Base-by-base conservation (phyloP, 2,888 invertebrate genomes). In the Spatulosminthurus flaviceps region DNA sequence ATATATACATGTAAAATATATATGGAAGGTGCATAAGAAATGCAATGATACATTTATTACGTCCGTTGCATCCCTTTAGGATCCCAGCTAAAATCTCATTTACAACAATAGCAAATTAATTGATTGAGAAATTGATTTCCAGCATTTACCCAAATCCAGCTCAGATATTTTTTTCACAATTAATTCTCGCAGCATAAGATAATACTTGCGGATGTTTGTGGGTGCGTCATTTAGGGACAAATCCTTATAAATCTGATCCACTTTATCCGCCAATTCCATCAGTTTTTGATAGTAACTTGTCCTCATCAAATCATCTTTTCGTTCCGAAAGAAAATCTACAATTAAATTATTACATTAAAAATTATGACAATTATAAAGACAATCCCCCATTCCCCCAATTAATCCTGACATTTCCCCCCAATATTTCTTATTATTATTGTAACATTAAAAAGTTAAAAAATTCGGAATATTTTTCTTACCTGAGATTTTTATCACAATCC, bases 271-370 rank as follows among this genome's bases (percentile, higher is more conserved):
- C 84, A 95, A 92, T 80, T 93, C 92, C 0, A 93, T 91, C 16
- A 95, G 92, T 85, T 93, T 92, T 84, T 92, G 92, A 86, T 94
- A 95, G 86, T 94, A 95, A 0, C 93, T 93, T 0, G 94, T 93
- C 74, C 92, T 92, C 0, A 94, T 92, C 81, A 95, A 88, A 86
- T 95, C 94, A 81, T 92, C 93, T 71, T 92, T 92, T 1, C 94
- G 91, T 79, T 93, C 92, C 85, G 95, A 94, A 84, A 95, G 90
- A 87, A 94, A 95, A 86, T 94, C 93, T 90, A 86, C 76, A 74
- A 60, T 26, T 51, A 2, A 29, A 28, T 64, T n/a, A 75, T 5
- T 28, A 67, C n/a, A 19, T 75, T 60, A 13, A 2, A 21, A 75
- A 51, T 51, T 51, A 19, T 51, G 41, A 41, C 41, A 22, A 34